phyloP scores from a whole-genome alignment of 2,888 invertebrate species.

The Drosophila atroscutellata region DNA sequence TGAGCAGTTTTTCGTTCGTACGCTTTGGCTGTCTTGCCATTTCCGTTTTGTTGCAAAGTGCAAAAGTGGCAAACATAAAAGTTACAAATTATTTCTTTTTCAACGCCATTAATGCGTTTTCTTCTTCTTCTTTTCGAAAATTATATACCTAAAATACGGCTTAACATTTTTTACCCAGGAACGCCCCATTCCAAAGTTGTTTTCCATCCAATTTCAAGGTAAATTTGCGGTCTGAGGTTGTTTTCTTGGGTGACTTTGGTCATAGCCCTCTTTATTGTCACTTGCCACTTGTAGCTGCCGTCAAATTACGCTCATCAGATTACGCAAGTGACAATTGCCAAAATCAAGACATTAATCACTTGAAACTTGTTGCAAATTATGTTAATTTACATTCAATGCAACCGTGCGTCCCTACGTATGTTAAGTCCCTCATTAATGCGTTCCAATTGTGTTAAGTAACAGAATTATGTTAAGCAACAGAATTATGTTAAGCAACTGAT shows the following conservation, averaged over 20 bases:
- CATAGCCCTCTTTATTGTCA: conserved; percentile 19
- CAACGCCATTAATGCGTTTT: conserved; percentile 45
- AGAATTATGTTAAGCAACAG: too few relatives aligned
- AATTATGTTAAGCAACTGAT: too few relatives aligned
- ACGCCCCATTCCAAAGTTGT: conserved; percentile 30
- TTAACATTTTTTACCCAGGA: conserved; percentile 21
- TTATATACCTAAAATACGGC: conserved; percentile 30
- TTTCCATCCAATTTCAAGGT: conserved; percentile 62
- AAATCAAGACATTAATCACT: background rate
- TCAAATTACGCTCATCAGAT: conserved; percentile 15
- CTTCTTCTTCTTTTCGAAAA: conserved; percentile 39
- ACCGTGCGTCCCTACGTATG: too few relatives aligned
- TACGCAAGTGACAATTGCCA: conserved; percentile 15
- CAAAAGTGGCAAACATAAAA: conserved; percentile 45
- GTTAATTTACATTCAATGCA: too few relatives aligned
- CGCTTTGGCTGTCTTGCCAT: conserved; percentile 40
- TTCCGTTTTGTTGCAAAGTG: conserved; percentile 70
- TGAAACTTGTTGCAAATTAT: background rate
- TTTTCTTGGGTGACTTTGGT: conserved; percentile 1
- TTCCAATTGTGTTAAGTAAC: too few relatives aligned
- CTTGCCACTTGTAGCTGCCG: conserved; percentile 20
- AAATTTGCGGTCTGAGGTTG: conserved; percentile 38
- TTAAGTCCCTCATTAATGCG: too few relatives aligned
- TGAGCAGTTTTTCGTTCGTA: conserved; percentile 16
- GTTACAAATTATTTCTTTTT: conserved; percentile 22